Evolutionary conservation across 2,113 vertebrate genomes (phyloP), one percentile per base, ranked within the genome.

Genomic region (Pteronura brasiliensis): DNA sequence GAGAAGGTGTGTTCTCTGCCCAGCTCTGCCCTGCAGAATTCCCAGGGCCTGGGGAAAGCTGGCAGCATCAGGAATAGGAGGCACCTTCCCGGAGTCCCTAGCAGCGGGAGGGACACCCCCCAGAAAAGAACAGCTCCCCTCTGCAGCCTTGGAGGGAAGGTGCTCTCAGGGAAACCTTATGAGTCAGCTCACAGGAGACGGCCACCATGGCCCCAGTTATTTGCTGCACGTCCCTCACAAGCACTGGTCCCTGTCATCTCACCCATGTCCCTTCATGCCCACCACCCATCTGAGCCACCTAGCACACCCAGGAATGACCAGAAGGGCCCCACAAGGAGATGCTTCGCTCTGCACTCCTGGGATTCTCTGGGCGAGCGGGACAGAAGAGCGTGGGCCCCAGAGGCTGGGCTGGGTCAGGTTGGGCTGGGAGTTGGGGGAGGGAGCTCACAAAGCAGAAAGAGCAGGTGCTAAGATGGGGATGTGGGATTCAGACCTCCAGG

Each of bases 161-260:
- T 12, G 27, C 10, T 11, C 29, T 69, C 0, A 0, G 61, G 80
- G 83, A 65, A 72, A 29, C 29, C 7, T n/a, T 8, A 20, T 3
- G 10, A 84, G 76, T 44, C 29, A 15, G 31, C 23, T 44, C 39
- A 47, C 1, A 57, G 83, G 63, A 82, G 39, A 21, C 0, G 3
- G 21, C 15, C 18, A 5, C 5, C 72, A 0, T 8, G 83, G 36
- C 8, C 34, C 36, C 18, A 12, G 74, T 57, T 11, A 18, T 9
- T 42, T 71, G 83, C 7, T 27, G 7, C 0, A 7, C 0, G 0
- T 1, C 1, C 23, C 27, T 69, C 49, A 4, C 25, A 14, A 1
- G 12, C 0, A 0, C 86, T 2, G 34, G 39, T 29, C 20, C 36
- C 31, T 27, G 11, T 4, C 6, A 9, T 20, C 8, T 47, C 15